These are phyloP conservation scores for Trypoxylon attenuatum DNA, from an alignment of 2,888 invertebrate genomes.

Conservation along the genomic window DNA sequence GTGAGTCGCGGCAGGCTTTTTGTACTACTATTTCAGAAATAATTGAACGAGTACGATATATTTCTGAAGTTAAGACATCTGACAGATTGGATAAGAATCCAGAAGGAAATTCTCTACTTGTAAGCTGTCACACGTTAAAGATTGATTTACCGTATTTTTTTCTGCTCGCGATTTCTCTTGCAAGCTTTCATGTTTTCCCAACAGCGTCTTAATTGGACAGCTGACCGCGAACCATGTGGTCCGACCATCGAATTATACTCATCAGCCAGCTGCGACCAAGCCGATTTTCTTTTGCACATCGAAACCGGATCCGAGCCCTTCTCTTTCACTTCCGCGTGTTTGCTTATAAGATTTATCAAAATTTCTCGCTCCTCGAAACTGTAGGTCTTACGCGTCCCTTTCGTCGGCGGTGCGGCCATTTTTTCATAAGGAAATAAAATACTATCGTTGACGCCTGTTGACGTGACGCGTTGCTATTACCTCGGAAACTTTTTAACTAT, in stretches of 20 bases:
- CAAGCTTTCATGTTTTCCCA: constrained; percentile 67
- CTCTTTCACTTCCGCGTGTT: constrained; percentile 55
- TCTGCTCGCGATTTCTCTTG: constrained; percentile 61
- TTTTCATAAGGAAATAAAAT: constrained; percentile 25
- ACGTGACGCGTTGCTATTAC: no score
- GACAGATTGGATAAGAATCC: no score
- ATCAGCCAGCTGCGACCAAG: constrained; percentile 59
- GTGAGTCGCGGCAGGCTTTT: no score
- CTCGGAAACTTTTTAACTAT: no score
- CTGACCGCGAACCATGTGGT: constrained; percentile 52
- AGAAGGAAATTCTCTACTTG: no score
- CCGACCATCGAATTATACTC: constrained; percentile 62
- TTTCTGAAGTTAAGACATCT: no score
- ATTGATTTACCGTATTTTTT: constrained; percentile 48
- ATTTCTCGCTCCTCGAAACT: constrained; percentile 63
- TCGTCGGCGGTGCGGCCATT: constrained; percentile 59
- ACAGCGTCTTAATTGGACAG: constrained; percentile 59
- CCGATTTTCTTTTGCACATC: constrained; percentile 61
- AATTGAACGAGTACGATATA: no score
- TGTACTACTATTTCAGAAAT: no score
- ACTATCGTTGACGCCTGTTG: constrained; percentile 7
- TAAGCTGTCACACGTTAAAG: neutral
- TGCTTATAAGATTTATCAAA: constrained; percentile 59
- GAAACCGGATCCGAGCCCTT: constrained; percentile 57
- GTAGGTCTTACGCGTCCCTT: constrained; percentile 63